Base-by-base conservation (phyloP, 2,888 invertebrate genomes). In the Antheraea assamensis region DNA sequence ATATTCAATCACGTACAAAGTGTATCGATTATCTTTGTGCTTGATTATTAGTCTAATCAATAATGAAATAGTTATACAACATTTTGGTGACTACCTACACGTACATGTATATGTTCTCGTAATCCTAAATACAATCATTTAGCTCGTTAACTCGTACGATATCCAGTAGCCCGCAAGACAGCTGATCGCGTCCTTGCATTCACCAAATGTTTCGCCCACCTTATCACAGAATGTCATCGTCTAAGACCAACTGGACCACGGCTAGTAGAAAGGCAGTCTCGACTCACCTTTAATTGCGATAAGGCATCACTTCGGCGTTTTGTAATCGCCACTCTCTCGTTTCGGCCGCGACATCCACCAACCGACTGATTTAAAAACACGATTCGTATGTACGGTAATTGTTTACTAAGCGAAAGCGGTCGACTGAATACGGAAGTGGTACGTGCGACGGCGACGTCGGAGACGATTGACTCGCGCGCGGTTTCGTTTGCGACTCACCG, bases 361-460 rank as follows among this genome's bases (percentile, higher is more conserved):
- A 84, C 83, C 80, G 81, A 80, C 80, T 80, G 82, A 79, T 88
- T 86, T 85, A 77, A 80, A 86, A 89, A 90, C 88, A 90, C 87
- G 84, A 81, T 80, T 83, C 83, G 85, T 86, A 87, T 80, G 84
- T 88, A 87, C 85, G 85, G 80, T 77, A 85, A 88, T 83, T 91
- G 89, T 92, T 92, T 90, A 90, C 87, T 87, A 85, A 87, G 92
- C 92, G 93, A 94, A 93, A 93, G 92, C 84, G 87, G 85, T 82
- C 76, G 75, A 78, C 78, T 66, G 74, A 79, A 89, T 88, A 86
- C 93, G 93, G 91, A 92, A 92, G 90, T 89, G n/a, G 80, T 79
- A 80, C 73, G 75, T 72, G 77, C 83, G 80, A 84, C 83, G 85
- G 81, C 80, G 79, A 79, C 81, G 83, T 86, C 82, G 82, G 83